These are phyloP conservation scores for Allacma fusca DNA, from an alignment of 2,888 invertebrate genomes.

Conservation along the genomic window DNA sequence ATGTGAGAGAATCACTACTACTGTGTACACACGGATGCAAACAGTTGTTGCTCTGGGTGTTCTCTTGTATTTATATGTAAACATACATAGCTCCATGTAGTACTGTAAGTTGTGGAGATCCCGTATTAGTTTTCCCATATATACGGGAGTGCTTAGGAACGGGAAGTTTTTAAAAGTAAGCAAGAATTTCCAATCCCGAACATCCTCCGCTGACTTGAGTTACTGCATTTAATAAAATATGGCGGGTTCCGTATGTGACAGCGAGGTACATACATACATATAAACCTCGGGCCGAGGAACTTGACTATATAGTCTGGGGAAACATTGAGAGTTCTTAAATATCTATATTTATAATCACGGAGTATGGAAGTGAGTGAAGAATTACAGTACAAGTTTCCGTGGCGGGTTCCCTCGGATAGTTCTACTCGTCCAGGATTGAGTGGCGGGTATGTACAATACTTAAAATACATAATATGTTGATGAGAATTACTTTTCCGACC, in stretches of 20 bases:
- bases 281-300: no score
- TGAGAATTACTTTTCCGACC: neutral
- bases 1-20: neutral
- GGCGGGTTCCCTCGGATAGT: neutral
- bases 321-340: no score
- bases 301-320: no score
- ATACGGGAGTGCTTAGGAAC: neutral
- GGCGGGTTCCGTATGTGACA: conserved; percentile 15
- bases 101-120: no score
- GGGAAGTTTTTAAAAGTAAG: conserved; percentile 8
- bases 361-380: no score
- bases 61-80: no score
- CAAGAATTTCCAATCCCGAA: conserved; percentile 10
- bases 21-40: no score
- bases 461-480: conserved; percentile 12
- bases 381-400: neutral
- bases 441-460: conserved; percentile 3
- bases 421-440: neutral
- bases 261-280: neutral
- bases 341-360: no score
- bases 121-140: neutral
- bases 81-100: no score
- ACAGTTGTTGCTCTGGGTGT: no score
- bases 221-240: conserved; percentile 37
- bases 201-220: conserved; percentile 17